Base-by-base conservation (phyloP, 1,140 invertebrate genomes). In the Tetramorium simillimum region DNA sequence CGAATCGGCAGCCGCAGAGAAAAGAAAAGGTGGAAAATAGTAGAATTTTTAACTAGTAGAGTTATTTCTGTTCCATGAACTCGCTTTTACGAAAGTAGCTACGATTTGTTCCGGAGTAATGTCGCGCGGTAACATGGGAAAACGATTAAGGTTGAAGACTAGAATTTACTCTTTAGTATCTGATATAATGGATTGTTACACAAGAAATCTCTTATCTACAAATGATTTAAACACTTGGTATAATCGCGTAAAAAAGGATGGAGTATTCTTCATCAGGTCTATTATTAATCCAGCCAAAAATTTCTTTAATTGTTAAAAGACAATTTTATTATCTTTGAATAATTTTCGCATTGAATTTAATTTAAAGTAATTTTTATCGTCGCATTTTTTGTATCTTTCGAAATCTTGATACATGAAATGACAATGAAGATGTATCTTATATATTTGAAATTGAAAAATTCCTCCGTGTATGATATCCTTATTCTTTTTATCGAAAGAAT, bases 41-140 rank as follows among this genome's bases (percentile, higher is more conserved):
- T n/a, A n/a, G 43, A 60, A 75, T 84, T 46, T 75, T 84, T 62
- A 84, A 60, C 40, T 49, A 73, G 53, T 49, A 49, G 56, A 84
- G 56, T 84, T 84, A 84, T 84, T 84, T 56, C 40, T 73, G 69
- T 75, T 60, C 69, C 56, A 75, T 60, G 69, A 75, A 75, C 80
- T 75, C 80, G 18, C 28, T 53, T 72, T 75, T 75, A 62, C 56
- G 40, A 60, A 84, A 84, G 69, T 84, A 75, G 80, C 80, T 28
- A 53, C 80, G 80, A 84, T 84, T 84, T 84, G 80, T 75, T 75
- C 69, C 53, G 80, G 69, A 75, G 53, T 75, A 75, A 84, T 84
- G 69, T 84, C 69, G 69, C 40, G 69, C 69, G 43, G 40, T 60
- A 84, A 84, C 80, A 84, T 73, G 53, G 80, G 40, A 84, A 84